These are phyloP conservation scores for Stenichneumon culpator DNA, from an alignment of 2,888 invertebrate species.

Conservation along the genomic window DNA sequence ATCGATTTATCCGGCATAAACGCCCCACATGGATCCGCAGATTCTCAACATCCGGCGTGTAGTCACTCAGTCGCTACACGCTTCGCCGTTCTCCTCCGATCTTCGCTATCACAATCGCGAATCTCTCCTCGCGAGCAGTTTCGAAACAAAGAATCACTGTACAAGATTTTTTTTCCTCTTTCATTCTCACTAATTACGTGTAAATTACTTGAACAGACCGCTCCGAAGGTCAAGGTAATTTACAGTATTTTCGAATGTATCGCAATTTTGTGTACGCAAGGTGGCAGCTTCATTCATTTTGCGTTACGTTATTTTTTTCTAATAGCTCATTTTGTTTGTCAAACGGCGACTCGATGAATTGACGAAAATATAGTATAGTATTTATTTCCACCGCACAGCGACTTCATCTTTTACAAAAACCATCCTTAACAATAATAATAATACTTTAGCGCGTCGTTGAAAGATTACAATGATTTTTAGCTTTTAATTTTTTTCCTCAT, in stretches of 20 bases:
- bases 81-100: conserved; percentile 16
- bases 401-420: too few relatives aligned
- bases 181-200: conserved; percentile 60
- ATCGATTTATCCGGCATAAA: conserved; percentile 1
- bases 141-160: conserved; percentile 57
- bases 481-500: too few relatives aligned
- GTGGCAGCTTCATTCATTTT: too few relatives aligned
- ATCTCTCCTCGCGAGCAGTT: conserved; percentile 39
- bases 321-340: too few relatives aligned
- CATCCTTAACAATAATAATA: too few relatives aligned
- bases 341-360: too few relatives aligned
- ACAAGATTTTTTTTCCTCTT: conserved; percentile 44
- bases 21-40: conserved; percentile 10
- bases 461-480: too few relatives aligned
- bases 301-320: too few relatives aligned
- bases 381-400: too few relatives aligned
- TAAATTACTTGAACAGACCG: conserved; percentile 58
- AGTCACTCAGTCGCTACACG: not conserved
- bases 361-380: too few relatives aligned
- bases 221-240: not conserved
- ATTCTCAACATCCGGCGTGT: conserved; percentile 45
- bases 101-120: conserved; percentile 36
- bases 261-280: not conserved
- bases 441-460: too few relatives aligned
- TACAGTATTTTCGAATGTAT: not conserved